These are phyloP conservation scores for Spodoptera frugiperda DNA, from an alignment of 1,140 invertebrate species.

Conservation along the genomic window DNA sequence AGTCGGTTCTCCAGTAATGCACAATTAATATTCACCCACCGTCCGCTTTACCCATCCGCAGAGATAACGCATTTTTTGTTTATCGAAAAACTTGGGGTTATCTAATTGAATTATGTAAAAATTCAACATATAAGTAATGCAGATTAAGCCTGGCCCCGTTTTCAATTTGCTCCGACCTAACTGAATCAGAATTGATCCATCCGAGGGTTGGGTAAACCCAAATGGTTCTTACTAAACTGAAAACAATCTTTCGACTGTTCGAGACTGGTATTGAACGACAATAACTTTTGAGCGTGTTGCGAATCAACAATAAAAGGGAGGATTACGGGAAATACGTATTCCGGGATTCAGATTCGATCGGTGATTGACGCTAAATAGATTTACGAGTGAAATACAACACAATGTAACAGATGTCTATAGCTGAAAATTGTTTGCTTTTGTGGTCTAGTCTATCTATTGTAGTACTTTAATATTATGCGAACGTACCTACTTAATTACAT, in stretches of 20 bases:
- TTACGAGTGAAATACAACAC: neutral
- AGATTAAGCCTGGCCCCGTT: constrained; percentile 24
- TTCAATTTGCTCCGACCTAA: constrained; percentile 29
- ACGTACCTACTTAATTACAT: too few species aligned
- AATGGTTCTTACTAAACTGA: constrained; percentile 56
- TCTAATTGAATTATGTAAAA: constrained; percentile 39
- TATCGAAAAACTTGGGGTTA: constrained; percentile 37
- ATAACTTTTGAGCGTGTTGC: constrained; percentile 42
- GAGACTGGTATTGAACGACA: constrained; percentile 45
- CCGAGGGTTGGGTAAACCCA: constrained; percentile 57
- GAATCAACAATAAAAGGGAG: constrained; percentile 52
- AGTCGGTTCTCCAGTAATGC: too few species aligned
- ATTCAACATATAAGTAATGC: constrained; percentile 33
- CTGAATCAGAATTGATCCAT: constrained; percentile 58
- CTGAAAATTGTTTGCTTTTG: too few species aligned
- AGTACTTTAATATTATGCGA: too few species aligned
- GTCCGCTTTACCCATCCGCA: neutral
- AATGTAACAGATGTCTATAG: too few species aligned
- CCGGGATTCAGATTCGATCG: constrained; percentile 20
- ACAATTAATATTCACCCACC: constrained; percentile 26
- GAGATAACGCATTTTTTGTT: constrained; percentile 33
- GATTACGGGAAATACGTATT: constrained; percentile 34
- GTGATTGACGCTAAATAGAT: constrained; percentile 12
- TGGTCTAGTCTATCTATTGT: too few species aligned
- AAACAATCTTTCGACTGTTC: constrained; percentile 53